Base-by-base conservation (phyloP, 2,797 vertebrate species). In the Ptychadena robeensis region DNA sequence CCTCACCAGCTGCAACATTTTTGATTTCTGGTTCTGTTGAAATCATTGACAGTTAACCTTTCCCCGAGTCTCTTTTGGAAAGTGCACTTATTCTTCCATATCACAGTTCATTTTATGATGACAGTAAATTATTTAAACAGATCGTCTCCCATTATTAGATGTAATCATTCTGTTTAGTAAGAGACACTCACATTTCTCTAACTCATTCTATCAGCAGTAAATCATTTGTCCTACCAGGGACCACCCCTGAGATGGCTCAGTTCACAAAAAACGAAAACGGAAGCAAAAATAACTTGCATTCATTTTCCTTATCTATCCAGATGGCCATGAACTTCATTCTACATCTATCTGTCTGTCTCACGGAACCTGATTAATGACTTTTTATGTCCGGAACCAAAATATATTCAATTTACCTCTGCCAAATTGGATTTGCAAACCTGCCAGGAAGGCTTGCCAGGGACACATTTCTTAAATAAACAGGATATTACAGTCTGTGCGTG, bases 351-450 rank as follows among this genome's bases (percentile, higher is more conserved):
- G 82, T 48, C 77, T 85, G 78, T 69, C 82, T 75, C 15, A n/a
- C 38, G 28, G 18, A 53, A 85, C 31, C 82, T 80, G 77, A 84
- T 84, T 74, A 84, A 84, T 75, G 77, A 80, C 48, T 79, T 69
- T 68, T 48, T 30, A 80, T 64, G 65, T 70, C 82, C 77, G 77
- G 77, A 85, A 85, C 71, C 53, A 70, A 80, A 84, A 80, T 79
- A 80, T 69, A 80, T 80, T 80, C 82, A 40, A 85, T 80, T 85
- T 80, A 68, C 72, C 67, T 38, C 53, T 74, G 78, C 82, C 82
- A 85, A 85, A 80, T 75, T 85, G 77, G 64, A 85, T 85, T 75
- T 85, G 71, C 68, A 75, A 64, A 44, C 28, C 37, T 85, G 82
- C 82, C 82, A 80, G 66, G 0, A 22, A 75, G 37, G 53, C 57